These are phyloP conservation scores for Hesperia comma DNA, from an alignment of 2,888 invertebrate species.

Conservation along the genomic window DNA sequence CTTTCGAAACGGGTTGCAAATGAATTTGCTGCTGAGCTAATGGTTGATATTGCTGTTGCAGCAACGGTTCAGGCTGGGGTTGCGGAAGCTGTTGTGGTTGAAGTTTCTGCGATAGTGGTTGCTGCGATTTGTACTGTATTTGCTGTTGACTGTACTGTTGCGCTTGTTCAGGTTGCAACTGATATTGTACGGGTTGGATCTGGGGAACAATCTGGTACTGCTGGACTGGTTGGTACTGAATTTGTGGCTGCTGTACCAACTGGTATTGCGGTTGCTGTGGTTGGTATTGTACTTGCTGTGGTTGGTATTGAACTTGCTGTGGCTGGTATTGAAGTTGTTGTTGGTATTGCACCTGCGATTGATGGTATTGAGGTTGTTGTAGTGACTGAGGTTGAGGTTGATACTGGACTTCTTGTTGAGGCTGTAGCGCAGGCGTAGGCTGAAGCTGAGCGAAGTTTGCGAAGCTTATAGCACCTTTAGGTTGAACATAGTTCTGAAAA, in stretches of 20 bases:
- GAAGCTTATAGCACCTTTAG: slow-evolving; percentile 66
- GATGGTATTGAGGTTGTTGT: slow-evolving; percentile 38
- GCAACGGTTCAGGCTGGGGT: slow-evolving; percentile 29
- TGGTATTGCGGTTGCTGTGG: slow-evolving; percentile 41
- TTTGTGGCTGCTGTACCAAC: slow-evolving; percentile 30
- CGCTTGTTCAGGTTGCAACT: slow-evolving; percentile 34
- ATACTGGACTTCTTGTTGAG: slow-evolving; percentile 26
- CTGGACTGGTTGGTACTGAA: slow-evolving; percentile 34
- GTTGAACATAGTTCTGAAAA: slow-evolving; percentile 38
- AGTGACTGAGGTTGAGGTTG: slow-evolving; percentile 33
- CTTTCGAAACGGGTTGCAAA: slow-evolving; percentile 6
- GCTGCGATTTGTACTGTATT: slow-evolving; percentile 36
- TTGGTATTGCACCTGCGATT: slow-evolving; percentile 36
- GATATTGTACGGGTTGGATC: slow-evolving; percentile 36
- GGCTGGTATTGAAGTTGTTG: slow-evolving; percentile 46
- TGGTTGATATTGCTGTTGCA: slow-evolving; percentile 21
- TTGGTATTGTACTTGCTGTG: slow-evolving; percentile 45
- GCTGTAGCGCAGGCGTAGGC: slow-evolving; percentile 41
- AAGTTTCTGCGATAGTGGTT: slow-evolving; percentile 41
- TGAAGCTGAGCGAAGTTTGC: slow-evolving; percentile 64
- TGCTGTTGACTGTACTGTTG: slow-evolving; percentile 31
- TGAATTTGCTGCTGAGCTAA: slow-evolving; percentile 30
- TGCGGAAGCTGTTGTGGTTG: slow-evolving; percentile 39
- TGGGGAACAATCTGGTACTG: slow-evolving; percentile 2
- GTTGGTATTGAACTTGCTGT: slow-evolving; percentile 39